Base-by-base conservation (phyloP, 2,888 invertebrate species). In the Diabrotica balteata region DNA sequence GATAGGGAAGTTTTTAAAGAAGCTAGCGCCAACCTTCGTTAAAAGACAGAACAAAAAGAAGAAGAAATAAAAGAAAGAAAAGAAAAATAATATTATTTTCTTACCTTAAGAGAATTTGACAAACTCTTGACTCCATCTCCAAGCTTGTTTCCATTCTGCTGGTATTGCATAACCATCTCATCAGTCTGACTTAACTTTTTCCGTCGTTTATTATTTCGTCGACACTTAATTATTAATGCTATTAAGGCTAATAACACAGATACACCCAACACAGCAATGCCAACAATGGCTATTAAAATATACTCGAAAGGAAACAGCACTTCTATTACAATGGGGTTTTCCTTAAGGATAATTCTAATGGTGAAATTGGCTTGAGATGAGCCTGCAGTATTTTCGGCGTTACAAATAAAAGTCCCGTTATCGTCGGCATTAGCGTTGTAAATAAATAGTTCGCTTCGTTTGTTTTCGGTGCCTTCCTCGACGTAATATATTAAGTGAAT, bases 361-460 rank as follows among this genome's bases (percentile, higher is more conserved):
- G 95, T 94, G 77, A 94, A 93, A 82, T 96, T 96, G 63, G 93
- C 90, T 75, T 89, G 90, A 0, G 90, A 87, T 70, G 87, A 88
- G 8, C 95, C 95, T 0, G 94, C 95, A 8, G 91, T 89, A 80
- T 95, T 95, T 79, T 93, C 92, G 0, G 95, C 95, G 10, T 92
- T 87, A 82, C 96, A 96, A 5, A 92, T 89, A 81, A 94, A 95
- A 8, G 92, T 93, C 7, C 95, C 95, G 78, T 95, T 94, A 80
- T 95, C 93, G 72, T 92, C 92, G 50, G 87, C 88, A 46, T 90
- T 90, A 32, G 92, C 90, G 80, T 93, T 92, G 78, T 90, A 90
- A 77, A 94, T 91, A 79, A 91, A 90, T 66, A 94, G 86, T 83
- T 93, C 93, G 78, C 93, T 93, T 73, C 89, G 89, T 83, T 92